phyloP scores from a whole-genome alignment of 2,797 vertebrate species.

The Oreortyx pictus region DNA sequence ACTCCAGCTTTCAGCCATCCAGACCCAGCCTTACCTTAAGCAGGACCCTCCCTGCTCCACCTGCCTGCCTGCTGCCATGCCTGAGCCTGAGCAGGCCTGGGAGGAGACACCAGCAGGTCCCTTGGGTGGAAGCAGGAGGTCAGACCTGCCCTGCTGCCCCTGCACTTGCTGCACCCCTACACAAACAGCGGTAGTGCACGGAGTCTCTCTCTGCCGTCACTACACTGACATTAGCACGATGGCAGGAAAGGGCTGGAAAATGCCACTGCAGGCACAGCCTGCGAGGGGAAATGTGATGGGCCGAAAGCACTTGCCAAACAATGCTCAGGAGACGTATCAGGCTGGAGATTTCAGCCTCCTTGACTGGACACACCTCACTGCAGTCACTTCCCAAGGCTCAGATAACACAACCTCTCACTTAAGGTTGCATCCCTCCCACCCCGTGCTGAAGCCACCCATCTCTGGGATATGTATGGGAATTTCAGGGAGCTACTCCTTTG shows the following conservation, averaged over 20 bases:
- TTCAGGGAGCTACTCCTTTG: background rate
- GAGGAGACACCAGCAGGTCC: background rate
- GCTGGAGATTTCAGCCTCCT: constrained; percentile 22
- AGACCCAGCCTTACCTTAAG: background rate
- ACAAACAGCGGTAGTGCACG: background rate
- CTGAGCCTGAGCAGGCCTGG: fast-evolving
- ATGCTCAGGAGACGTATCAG: constrained; percentile 31
- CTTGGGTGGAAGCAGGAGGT: constrained; percentile 23
- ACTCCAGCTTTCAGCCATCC: background rate
- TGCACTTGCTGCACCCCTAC: background rate
- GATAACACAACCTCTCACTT: background rate
- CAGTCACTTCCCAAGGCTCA: background rate
- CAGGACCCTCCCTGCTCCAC: background rate
- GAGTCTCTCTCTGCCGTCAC: constrained; percentile 1
- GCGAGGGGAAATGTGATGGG: constrained; percentile 27
- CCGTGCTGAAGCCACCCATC: background rate
- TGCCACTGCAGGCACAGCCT: background rate
- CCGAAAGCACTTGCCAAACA: constrained; percentile 40
- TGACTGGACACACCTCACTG: constrained; percentile 44
- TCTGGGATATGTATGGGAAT: background rate
- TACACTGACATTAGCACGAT: background rate
- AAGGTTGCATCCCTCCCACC: constrained; percentile 17
- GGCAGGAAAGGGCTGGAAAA: constrained; percentile 70
- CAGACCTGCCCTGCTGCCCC: background rate
- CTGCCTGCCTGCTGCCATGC: background rate